Percentiles rank a stretch among this genome's conserved stretches.
Conservation (phyloP, 2,888 invertebrate genomes). For the Caenorhabditis virilis region DNA sequence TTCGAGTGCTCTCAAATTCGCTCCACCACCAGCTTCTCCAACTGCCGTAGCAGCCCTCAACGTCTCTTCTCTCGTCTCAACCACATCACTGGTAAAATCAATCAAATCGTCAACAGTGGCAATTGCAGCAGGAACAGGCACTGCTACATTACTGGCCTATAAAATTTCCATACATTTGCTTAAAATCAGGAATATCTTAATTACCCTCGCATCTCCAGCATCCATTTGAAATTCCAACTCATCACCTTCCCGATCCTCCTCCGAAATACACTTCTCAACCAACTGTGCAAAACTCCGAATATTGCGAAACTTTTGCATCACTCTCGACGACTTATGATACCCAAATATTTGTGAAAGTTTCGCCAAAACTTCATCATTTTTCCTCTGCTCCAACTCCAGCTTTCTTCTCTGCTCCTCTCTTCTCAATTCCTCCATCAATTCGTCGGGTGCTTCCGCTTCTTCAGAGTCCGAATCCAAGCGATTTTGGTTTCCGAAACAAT, state of each 20-base stretch:
- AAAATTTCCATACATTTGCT: too few species aligned
- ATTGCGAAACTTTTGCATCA: slow-evolving; percentile 27
- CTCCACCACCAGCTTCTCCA: too few species aligned
- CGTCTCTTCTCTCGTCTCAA: too few species aligned
- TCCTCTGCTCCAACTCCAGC: slow-evolving; percentile 10
- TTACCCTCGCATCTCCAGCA: too few species aligned
- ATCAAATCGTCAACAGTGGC: slow-evolving; percentile 15
- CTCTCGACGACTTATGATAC: slow-evolving; percentile 25
- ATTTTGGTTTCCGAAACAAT: background rate
- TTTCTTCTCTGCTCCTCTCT: slow-evolving; percentile 5
- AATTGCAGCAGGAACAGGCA: too few species aligned
- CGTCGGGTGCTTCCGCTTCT: slow-evolving; percentile 1
- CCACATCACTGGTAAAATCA: slow-evolving; percentile 23
- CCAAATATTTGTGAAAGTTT: slow-evolving; percentile 40
- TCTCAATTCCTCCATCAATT: slow-evolving; percentile 9
- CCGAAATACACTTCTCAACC: slow-evolving; percentile 38
- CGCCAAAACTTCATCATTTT: slow-evolving; percentile 32
- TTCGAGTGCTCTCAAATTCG: too few species aligned
- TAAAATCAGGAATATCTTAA: too few species aligned
- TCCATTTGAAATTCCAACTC: slow-evolving; percentile 17
- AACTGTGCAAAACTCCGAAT: slow-evolving; percentile 19
- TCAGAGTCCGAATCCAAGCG: too few species aligned
- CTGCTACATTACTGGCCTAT: too few species aligned
- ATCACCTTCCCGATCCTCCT: slow-evolving; percentile 23
- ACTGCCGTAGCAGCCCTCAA: too few species aligned